Evolutionary conservation across 1,140 invertebrate genomes (phyloP).

Genomic region (Calliphora vicina): DNA sequence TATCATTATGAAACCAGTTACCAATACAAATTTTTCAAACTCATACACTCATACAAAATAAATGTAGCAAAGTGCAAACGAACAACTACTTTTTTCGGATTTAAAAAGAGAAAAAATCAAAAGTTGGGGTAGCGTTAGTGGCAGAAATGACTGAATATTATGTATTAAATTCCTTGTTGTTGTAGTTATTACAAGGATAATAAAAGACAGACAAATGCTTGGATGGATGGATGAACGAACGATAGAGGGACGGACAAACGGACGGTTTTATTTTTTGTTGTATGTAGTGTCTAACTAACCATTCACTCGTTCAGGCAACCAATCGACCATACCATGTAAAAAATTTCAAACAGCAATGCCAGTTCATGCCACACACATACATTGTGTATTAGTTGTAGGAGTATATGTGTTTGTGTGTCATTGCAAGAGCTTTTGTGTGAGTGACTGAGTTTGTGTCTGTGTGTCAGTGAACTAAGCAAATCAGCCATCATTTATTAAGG

Average conservation of each 20-base stretch:
- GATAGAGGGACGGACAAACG: background rate
- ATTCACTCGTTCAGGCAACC: background rate
- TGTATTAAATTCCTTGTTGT: background rate
- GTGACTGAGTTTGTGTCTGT: background rate
- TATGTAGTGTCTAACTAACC: background rate
- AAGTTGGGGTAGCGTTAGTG: background rate
- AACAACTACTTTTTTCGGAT: background rate
- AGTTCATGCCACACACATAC: background rate
- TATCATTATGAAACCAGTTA: slow-evolving; percentile 21
- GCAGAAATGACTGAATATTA: background rate
- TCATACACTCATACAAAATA: background rate
- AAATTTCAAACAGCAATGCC: background rate
- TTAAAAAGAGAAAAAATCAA: background rate
- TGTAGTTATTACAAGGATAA: slow-evolving; percentile 10
- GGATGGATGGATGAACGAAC: background rate
- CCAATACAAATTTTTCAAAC: background rate
- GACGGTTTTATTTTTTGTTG: background rate
- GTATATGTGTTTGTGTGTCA: no score
- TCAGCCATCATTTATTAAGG: slow-evolving; percentile 2
- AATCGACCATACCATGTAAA: background rate
- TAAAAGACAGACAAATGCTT: background rate
- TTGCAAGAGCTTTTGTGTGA: background rate
- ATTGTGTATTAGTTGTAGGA: background rate
- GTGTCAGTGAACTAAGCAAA: background rate
- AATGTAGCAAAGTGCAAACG: no score